Evolutionary conservation across 2,113 vertebrate genomes (phyloP).

Genomic region (Mionectes macconnelli): DNA sequence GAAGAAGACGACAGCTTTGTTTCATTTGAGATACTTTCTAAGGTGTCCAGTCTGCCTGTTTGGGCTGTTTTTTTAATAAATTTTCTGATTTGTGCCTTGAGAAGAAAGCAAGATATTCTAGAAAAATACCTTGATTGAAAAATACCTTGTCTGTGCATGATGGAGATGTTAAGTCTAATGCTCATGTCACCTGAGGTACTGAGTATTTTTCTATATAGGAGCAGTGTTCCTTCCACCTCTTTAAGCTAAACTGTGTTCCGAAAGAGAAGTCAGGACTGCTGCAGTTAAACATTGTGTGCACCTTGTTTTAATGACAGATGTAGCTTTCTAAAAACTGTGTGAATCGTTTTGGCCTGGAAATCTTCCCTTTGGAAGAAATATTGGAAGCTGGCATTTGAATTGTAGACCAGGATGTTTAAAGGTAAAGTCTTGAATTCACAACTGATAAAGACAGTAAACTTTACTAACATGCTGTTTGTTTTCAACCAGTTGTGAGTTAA

Average conservation of each 20-base stretch:
- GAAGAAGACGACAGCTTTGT: not conserved
- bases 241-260: not conserved
- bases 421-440: not conserved
- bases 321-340: not conserved
- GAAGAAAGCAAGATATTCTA: not conserved
- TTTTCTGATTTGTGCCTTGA: not conserved
- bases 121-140: not conserved
- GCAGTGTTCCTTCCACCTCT: not conserved
- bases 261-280: not conserved
- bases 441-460: not conserved
- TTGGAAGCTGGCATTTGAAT: not conserved
- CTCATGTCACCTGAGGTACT: not conserved
- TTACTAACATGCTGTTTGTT: not conserved
- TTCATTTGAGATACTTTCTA: not conserved
- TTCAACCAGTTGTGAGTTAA: not conserved
- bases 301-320: not conserved
- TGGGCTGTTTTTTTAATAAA: not conserved
- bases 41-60: not conserved
- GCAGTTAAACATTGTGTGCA: not conserved
- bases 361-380: not conserved
- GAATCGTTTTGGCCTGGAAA: not conserved
- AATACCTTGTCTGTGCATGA: not conserved
- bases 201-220: not conserved
- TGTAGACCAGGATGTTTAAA: not conserved
- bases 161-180: not conserved